Evolutionary conservation across 1,140 invertebrate genomes (phyloP).

Genomic region (Macrotrachela quadricornifera): DNA sequence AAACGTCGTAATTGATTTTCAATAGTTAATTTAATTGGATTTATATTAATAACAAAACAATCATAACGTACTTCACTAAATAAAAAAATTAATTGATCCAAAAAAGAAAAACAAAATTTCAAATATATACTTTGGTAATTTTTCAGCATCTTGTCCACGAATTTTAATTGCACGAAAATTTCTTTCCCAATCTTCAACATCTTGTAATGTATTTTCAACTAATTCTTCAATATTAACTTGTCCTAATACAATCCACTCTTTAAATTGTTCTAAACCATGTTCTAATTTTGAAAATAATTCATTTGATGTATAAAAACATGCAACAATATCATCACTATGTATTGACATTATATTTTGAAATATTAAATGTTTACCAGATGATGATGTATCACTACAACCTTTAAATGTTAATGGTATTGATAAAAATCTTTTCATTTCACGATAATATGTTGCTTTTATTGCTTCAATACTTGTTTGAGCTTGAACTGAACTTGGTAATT

Average conservation of each 20-base stretch:
- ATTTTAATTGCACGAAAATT: conserved; percentile 65
- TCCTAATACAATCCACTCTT: conserved; percentile 48
- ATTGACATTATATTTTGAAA: too few species aligned
- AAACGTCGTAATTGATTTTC: conserved; percentile 67
- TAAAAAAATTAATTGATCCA: background rate
- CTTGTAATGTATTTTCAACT: conserved; percentile 39
- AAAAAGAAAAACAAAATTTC: too few species aligned
- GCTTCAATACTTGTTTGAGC: conserved; percentile 56
- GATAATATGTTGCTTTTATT: conserved; percentile 64
- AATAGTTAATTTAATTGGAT: conserved; percentile 54
- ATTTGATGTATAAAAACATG: too few species aligned
- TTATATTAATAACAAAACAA: conserved; percentile 50
- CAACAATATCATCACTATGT: too few species aligned
- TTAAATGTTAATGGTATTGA: conserved; percentile 63
- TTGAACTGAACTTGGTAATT: conserved; percentile 36
- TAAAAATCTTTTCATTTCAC: conserved; percentile 63
- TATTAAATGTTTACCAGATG: too few species aligned
- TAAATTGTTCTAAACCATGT: too few species aligned
- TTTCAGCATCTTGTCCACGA: conserved; percentile 63
- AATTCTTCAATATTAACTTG: conserved; percentile 53
- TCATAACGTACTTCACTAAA: conserved; percentile 59
- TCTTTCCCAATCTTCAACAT: conserved; percentile 49
- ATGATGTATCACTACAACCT: conserved; percentile 40
- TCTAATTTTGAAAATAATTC: too few species aligned
- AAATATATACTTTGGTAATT: conserved; percentile 36